Base-by-base conservation (phyloP, 2,113 vertebrate genomes). In the Istiophorus platypterus region DNA sequence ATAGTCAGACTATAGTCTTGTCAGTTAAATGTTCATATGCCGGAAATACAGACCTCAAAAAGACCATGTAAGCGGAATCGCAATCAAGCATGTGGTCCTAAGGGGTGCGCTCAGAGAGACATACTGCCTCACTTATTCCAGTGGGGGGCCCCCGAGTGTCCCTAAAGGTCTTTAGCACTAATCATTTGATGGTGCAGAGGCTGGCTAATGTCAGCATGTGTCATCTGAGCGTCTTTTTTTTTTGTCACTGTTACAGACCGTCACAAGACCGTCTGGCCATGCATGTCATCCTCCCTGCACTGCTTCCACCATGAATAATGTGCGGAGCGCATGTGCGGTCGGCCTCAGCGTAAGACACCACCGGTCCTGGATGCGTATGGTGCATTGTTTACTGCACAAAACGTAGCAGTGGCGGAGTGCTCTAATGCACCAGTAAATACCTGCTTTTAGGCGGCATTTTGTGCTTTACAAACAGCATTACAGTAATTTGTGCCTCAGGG, bases 101-200 rank as follows among this genome's bases (percentile, higher is more conserved):
- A 63, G 27, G 78, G 78, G 56, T 59, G 22, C 69, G 69, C 31
- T 61, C 47, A 34, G 61, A 51, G 20, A 68, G 31, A 78, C 34
- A 76, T 64, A 41, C 49, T 52, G n/a, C 6, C 66, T 56, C 34
- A 27, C 10, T 56, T 9, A 2, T 56, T 65, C 54, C 64, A 61
- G 76, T 18, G 2, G 17, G 78, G 14, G 52, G 75, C 67, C 76
- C 76, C 24, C 67, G 29, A 71, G 78, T 73, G 41, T 56, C 70
- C 85, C 68, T 72, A 45, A 58, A 81, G 88, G 58, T 42, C 70
- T 72, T 84, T 59, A 76, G 45, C 66, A 58, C 57, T 64, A 82
- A 67, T 73, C 76, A 57, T 67, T 27, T 1, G 13, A 29, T 26
- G 56, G 24, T 49, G 3, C 47, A 27, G 49, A 27, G 37, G 31